These are phyloP conservation scores for Incurvaria masculella DNA, from an alignment of 2,888 invertebrate genomes.

Conservation along the genomic window DNA sequence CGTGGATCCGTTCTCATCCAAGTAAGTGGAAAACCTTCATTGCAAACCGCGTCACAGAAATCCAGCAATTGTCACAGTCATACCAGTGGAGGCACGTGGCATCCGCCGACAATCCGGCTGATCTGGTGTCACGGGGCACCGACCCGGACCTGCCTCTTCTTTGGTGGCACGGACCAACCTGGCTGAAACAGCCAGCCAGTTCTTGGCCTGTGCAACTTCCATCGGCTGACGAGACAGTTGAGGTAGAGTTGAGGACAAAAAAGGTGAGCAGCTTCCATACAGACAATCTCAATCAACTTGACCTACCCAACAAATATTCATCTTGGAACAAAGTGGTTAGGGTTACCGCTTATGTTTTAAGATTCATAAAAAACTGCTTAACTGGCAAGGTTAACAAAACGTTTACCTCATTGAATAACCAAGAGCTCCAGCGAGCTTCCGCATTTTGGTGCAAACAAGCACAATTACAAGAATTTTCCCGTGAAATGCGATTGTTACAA, in stretches of 20 bases:
- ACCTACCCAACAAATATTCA: neutral
- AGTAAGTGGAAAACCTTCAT: conserved; percentile 16
- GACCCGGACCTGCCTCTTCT: conserved; percentile 5
- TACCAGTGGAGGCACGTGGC: conserved; percentile 10
- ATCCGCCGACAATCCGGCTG: conserved; percentile 14
- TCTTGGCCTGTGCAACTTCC: neutral
- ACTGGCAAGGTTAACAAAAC: neutral
- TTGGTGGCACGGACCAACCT: conserved; percentile 14
- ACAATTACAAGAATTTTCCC: neutral
- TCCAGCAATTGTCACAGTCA: conserved; percentile 7
- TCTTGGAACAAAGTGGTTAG: neutral
- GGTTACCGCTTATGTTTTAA: neutral
- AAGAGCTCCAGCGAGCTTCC: neutral
- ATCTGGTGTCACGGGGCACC: conserved; percentile 13
- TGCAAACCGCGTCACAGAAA: conserved; percentile 13
- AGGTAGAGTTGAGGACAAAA: neutral
- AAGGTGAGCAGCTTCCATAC: neutral
- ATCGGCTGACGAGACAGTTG: neutral
- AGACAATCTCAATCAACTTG: too few species aligned
- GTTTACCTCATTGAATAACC: neutral
- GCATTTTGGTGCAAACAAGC: neutral
- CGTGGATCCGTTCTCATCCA: conserved; percentile 14
- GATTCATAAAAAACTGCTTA: neutral
- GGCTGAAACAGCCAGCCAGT: neutral
- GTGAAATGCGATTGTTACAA: neutral